These are phyloP conservation scores for Gallinago solitaria DNA, from an alignment of 2,797 vertebrate genomes.

Conservation along the genomic window DNA sequence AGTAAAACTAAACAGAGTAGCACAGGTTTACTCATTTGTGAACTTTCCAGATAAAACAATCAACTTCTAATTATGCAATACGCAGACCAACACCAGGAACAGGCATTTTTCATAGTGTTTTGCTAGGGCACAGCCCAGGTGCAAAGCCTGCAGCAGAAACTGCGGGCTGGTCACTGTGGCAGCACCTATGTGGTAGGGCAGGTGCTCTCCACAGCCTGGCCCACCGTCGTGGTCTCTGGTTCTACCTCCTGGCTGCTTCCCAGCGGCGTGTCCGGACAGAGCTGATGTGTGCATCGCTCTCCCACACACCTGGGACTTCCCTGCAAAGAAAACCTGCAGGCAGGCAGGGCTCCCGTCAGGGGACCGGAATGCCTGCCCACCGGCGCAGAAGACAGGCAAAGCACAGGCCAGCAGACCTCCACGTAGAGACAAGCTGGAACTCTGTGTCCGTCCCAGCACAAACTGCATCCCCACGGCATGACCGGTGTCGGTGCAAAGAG, in stretches of 20 bases:
- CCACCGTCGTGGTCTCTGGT: background rate
- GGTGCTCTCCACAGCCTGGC: rapidly evolving
- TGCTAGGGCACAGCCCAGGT: background rate
- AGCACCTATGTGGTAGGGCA: background rate
- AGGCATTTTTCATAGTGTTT: background rate
- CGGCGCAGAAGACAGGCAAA: background rate
- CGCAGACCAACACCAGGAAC: background rate
- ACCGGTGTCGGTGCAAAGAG: background rate
- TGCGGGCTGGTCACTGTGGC: background rate
- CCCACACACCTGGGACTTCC: background rate
- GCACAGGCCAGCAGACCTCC: background rate
- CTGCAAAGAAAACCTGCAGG: background rate
- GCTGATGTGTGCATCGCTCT: background rate
- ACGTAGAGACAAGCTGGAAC: background rate
- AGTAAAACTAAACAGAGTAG: background rate
- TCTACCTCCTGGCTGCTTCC: background rate
- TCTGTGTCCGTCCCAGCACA: rapidly evolving
- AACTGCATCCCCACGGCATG: rapidly evolving
- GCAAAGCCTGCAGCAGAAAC: background rate
- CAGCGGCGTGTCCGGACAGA: background rate
- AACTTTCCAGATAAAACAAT: background rate
- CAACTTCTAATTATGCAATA: background rate
- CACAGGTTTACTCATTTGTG: background rate
- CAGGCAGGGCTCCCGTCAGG: rapidly evolving
- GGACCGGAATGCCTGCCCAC: background rate